These are phyloP conservation scores for Phalacrocorax brasilianus DNA, from an alignment of 2,113 vertebrate species.

Conservation along the genomic window DNA sequence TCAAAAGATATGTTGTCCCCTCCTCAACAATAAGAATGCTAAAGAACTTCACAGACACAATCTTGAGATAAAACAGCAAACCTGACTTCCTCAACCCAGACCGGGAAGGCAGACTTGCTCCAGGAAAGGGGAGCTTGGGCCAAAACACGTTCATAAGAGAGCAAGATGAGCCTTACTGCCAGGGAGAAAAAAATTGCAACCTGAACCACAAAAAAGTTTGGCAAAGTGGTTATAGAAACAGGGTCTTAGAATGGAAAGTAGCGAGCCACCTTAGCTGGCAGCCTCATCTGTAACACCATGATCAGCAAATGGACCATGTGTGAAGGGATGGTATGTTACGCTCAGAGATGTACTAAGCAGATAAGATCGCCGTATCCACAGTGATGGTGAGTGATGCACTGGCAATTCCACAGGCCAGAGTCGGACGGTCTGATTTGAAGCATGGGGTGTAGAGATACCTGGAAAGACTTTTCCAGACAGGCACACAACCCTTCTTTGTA, in stretches of 20 bases:
- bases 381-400: background rate
- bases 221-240: background rate
- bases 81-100: background rate
- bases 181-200: background rate
- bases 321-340: background rate
- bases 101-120: background rate
- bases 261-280: background rate
- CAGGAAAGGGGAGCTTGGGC: background rate
- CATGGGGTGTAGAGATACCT: background rate
- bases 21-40: background rate
- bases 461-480: background rate
- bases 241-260: background rate
- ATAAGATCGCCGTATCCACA: background rate
- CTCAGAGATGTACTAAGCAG: background rate
- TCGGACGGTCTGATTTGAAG: background rate
- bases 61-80: background rate
- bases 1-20: background rate
- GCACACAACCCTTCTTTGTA: background rate
- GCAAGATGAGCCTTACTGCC: background rate
- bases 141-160: fast-evolving
- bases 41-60: background rate
- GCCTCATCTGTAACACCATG: background rate
- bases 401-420: background rate
- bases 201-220: background rate
- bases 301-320: fast-evolving